Conservation (phyloP, 2,888 invertebrate genomes). For the Didymodactylos carnosus region DNA sequence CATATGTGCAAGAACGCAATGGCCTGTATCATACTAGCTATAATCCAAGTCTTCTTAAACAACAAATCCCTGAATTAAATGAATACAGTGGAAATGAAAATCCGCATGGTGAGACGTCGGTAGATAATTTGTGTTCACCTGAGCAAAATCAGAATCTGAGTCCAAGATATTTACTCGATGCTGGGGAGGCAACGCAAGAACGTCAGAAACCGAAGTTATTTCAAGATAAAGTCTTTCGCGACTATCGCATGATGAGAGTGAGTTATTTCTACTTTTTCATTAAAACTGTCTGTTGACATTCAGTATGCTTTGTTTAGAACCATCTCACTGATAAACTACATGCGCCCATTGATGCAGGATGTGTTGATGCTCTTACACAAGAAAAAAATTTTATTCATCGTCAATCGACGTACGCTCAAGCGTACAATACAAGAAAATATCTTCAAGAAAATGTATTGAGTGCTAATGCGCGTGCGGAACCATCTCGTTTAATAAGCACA, state of each 20-base stretch:
- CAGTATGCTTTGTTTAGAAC: neutral
- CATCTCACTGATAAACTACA: neutral
- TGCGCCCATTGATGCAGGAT: neutral
- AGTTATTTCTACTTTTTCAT: neutral
- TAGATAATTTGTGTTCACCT: neutral
- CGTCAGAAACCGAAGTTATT: neutral
- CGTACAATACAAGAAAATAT: conserved; percentile 27
- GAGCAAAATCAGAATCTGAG: neutral
- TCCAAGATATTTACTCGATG: no score
- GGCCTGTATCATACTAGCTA: conserved; percentile 7
- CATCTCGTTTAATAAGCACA: neutral
- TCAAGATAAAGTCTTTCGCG: neutral
- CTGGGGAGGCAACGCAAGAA: no score
- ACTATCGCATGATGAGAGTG: neutral
- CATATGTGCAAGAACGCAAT: conserved; percentile 5
- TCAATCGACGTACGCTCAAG: conserved; percentile 22
- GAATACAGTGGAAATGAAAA: neutral
- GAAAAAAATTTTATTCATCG: conserved; percentile 4
- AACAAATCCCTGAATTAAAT: conserved; percentile 1
- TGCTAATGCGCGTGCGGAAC: conserved; percentile 14
- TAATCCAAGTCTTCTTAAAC: conserved; percentile 4
- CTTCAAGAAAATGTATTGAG: conserved; percentile 26
- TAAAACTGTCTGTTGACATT: neutral
- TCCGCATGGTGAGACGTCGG: no score
- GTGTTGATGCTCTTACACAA: neutral